Evolutionary conservation across 2,113 vertebrate genomes (phyloP).

Genomic region (Muntiacus reevesi): DNA sequence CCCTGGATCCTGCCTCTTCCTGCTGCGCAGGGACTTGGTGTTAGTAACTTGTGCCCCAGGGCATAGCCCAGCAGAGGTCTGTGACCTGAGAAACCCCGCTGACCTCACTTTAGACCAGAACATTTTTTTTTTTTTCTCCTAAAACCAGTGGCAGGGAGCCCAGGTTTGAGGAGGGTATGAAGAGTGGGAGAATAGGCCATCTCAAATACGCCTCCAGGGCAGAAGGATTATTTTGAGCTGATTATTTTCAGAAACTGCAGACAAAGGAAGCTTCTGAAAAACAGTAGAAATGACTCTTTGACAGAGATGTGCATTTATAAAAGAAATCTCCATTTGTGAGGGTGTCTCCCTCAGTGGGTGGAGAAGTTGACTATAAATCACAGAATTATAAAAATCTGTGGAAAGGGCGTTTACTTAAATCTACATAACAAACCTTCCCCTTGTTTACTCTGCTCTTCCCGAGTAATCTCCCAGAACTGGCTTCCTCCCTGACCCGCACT

Average conservation of each 20-base stretch:
- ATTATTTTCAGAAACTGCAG: not conserved
- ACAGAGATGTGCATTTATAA: not conserved
- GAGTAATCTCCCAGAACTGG: not conserved
- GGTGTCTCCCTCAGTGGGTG: not conserved
- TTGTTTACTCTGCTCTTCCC: not conserved
- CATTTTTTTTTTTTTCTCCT: not conserved
- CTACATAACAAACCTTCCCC: not conserved
- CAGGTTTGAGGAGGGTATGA: not conserved
- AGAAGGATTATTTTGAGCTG: not conserved
- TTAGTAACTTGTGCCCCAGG: not conserved
- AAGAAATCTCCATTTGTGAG: not conserved
- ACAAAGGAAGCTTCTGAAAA: not conserved
- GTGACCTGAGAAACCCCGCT: constrained; percentile 22
- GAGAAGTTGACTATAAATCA: not conserved
- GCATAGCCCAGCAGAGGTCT: not conserved
- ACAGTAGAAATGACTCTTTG: not conserved
- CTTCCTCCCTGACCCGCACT: not conserved
- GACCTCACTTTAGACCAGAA: constrained; percentile 20
- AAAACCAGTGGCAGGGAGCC: constrained; percentile 25
- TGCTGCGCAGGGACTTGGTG: not conserved
- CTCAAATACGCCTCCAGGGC: not conserved
- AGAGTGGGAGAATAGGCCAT: not conserved
- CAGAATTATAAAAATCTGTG: not conserved
- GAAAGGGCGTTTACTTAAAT: not conserved
- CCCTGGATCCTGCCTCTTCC: not conserved